Evolutionary conservation across 2,888 invertebrate species (phyloP).

Genomic region (Oegoconia quadripuncta): DNA sequence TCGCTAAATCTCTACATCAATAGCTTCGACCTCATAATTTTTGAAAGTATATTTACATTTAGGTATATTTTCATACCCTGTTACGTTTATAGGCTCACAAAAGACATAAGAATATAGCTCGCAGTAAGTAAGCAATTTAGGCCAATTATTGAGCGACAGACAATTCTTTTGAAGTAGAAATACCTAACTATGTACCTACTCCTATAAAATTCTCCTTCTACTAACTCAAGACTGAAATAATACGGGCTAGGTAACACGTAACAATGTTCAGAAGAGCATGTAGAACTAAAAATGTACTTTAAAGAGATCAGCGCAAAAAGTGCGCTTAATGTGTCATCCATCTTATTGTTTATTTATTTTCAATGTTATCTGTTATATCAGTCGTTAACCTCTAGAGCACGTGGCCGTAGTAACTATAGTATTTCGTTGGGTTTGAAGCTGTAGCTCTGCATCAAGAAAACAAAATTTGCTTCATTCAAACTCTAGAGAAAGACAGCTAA

Average conservation of each 20-base stretch:
- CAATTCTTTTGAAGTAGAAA: background rate
- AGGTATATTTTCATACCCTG: too few relatives aligned
- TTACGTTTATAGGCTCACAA: too few relatives aligned
- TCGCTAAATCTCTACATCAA: too few relatives aligned
- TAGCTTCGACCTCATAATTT: too few relatives aligned
- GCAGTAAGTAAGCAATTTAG: conserved; percentile 10
- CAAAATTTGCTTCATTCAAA: conserved; percentile 74
- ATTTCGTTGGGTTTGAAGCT: conserved; percentile 76
- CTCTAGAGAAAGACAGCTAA: conserved; percentile 78
- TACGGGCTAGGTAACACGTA: too few relatives aligned
- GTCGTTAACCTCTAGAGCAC: conserved; percentile 72
- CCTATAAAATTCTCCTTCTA: too few relatives aligned
- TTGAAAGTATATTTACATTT: too few relatives aligned
- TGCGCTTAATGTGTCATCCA: background rate
- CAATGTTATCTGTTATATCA: conserved; percentile 69
- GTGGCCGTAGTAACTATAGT: conserved; percentile 69
- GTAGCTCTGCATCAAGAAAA: conserved; percentile 74
- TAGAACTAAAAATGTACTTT: background rate
- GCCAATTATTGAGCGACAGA: conserved; percentile 6
- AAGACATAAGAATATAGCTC: too few relatives aligned
- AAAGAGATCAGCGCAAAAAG: background rate
- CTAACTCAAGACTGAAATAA: too few relatives aligned
- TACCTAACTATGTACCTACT: background rate
- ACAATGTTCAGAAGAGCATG: too few relatives aligned
- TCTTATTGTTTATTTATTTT: conserved; percentile 64